Percentiles rank a stretch among this genome's conserved stretches.
Evolutionary conservation across 2,113 vertebrate genomes (phyloP).

Genomic region (Cheirogaleus medius): DNA sequence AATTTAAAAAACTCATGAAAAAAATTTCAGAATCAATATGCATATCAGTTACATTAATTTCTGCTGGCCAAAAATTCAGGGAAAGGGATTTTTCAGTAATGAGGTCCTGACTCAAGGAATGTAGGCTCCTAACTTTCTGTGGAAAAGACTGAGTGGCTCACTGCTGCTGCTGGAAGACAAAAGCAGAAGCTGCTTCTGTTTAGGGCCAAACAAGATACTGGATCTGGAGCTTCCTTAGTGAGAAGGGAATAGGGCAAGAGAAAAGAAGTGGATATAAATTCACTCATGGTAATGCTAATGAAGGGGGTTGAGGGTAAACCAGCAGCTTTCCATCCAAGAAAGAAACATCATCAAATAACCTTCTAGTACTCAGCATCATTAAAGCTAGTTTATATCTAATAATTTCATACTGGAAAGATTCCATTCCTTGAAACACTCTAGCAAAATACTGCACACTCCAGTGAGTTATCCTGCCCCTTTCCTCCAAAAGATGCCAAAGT

Average conservation of each 20-base stretch:
- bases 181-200: slow-evolving; percentile 40
- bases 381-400: slow-evolving; percentile 17
- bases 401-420: slow-evolving; percentile 57
- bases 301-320: slow-evolving; percentile 34
- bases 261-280: slow-evolving; percentile 40
- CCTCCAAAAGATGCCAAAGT: slow-evolving; percentile 60
- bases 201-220: slow-evolving; percentile 40
- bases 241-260: neutral
- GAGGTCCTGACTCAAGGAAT: slow-evolving; percentile 62
- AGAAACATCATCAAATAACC: slow-evolving; percentile 58
- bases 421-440: slow-evolving; percentile 58
- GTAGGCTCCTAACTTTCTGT: slow-evolving; percentile 25
- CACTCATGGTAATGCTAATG: slow-evolving; percentile 23
- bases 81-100: slow-evolving; percentile 48
- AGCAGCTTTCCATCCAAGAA: slow-evolving; percentile 49
- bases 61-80: slow-evolving; percentile 42
- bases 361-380: slow-evolving; percentile 32
- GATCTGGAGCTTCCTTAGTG: slow-evolving; percentile 22
- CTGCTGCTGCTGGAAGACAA: slow-evolving; percentile 1
- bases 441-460: slow-evolving; percentile 52
- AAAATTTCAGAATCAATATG: slow-evolving; percentile 50
- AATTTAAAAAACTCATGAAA: slow-evolving; percentile 45
- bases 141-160: slow-evolving; percentile 5
- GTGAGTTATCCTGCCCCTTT: slow-evolving; percentile 45
- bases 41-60: slow-evolving; percentile 59